Evolutionary conservation across 2,797 vertebrate genomes (phyloP).

Genomic region (Pangasius djambal): DNA sequence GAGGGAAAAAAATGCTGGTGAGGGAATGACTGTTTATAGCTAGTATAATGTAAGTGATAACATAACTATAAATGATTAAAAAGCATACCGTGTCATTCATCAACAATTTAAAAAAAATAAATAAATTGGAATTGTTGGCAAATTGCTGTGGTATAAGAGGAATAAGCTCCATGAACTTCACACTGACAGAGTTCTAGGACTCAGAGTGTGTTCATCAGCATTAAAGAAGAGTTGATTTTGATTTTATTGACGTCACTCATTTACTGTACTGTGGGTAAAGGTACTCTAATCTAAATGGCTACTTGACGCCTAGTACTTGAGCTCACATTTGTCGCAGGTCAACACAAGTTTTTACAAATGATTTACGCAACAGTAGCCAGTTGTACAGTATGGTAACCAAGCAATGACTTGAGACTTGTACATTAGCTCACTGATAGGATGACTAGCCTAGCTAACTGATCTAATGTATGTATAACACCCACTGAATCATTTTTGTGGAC

Average conservation of each 20-base stretch:
- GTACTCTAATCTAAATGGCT: background rate
- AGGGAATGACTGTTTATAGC: background rate
- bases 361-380: background rate
- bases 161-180: background rate
- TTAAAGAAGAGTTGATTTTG: background rate
- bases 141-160: background rate
- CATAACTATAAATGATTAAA: background rate
- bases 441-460: background rate
- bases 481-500: background rate
- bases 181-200: background rate
- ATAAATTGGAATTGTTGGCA: background rate
- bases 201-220: background rate
- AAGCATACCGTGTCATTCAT: background rate
- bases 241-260: background rate
- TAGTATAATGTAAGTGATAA: background rate
- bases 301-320: background rate
- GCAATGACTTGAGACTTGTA: background rate
- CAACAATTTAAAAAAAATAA: background rate
- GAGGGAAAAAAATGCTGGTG: background rate
- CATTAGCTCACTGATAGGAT: background rate
- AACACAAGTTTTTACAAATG: background rate
- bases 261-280: background rate
- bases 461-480: background rate
- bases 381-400: background rate
- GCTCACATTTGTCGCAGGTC: no score